Percentiles rank a stretch among this genome's conserved stretches.
phyloP scores from a whole-genome alignment of 2,113 vertebrate genomes.

The Heterocephalus glaber region DNA sequence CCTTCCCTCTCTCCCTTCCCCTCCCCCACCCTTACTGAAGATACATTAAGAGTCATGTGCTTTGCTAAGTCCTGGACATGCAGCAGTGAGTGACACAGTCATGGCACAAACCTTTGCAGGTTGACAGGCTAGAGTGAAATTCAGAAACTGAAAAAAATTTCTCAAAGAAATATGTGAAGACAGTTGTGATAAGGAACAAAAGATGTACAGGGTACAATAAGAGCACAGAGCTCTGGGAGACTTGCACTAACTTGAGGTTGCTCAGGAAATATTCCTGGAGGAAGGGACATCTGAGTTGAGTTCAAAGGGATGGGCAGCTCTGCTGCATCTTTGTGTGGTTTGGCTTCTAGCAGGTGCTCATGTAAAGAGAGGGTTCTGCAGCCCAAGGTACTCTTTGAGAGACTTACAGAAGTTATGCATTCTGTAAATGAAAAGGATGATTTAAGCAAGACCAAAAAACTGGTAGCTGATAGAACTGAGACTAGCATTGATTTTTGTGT shows the following conservation, averaged over 20 bases:
- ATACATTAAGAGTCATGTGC: background rate
- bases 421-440: background rate
- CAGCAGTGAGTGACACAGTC: background rate
- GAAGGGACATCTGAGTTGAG: background rate
- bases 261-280: background rate
- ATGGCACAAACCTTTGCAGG: background rate
- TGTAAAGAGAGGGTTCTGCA: background rate
- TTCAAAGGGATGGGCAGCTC: background rate
- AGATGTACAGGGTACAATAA: rapidly evolving
- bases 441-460: background rate
- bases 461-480: background rate
- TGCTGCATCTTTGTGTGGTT: background rate
- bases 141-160: background rate
- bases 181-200: background rate
- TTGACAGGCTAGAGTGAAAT: background rate
- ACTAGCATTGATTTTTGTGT: background rate
- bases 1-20: rapidly evolving
- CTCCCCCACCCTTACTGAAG: background rate
- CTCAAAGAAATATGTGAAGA: background rate
- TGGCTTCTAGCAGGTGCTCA: background rate
- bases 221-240: background rate
- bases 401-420: background rate
- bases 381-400: background rate
- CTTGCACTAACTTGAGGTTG: background rate
- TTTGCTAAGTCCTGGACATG: background rate